phyloP scores from a whole-genome alignment of 2,888 invertebrate species.

The Stenodera caucasica region DNA sequence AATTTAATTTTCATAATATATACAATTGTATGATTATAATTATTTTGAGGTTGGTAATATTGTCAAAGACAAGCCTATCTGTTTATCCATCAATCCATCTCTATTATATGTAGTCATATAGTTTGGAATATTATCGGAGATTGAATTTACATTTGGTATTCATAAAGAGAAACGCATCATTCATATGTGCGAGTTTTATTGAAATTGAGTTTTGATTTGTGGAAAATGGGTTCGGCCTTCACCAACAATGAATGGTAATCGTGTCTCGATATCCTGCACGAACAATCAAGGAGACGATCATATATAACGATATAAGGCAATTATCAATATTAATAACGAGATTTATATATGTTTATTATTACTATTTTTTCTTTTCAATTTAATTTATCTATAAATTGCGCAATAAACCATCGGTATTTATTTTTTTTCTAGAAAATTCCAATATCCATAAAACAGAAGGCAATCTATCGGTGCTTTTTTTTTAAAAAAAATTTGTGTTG shows the following conservation, averaged over 20 bases:
- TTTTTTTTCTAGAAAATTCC: too few relatives aligned
- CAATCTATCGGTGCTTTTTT: too few relatives aligned
- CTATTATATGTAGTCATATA: not conserved
- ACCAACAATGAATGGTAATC: constrained; percentile 26
- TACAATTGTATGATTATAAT: constrained; percentile 1
- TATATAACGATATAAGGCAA: not conserved
- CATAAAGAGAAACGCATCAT: constrained; percentile 31
- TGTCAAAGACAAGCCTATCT: not conserved
- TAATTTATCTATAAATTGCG: not conserved
- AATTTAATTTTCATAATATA: constrained; percentile 52
- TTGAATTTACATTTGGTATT: not conserved
- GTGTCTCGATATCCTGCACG: constrained; percentile 2
- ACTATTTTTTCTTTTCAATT: not conserved
- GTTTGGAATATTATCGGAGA: too few relatives aligned
- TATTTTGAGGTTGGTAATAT: not conserved
- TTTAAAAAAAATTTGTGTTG: too few relatives aligned
- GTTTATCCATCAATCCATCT: not conserved
- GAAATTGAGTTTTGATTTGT: constrained; percentile 32
- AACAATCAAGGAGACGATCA: constrained; percentile 1
- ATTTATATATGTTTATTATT: not conserved
- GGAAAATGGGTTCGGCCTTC: constrained; percentile 35
- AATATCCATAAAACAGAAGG: too few relatives aligned
- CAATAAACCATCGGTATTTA: too few relatives aligned
- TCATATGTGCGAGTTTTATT: constrained; percentile 40
- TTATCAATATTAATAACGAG: constrained; percentile 1